Evolutionary conservation across 2,888 invertebrate genomes (phyloP), one percentile per base, ranked within the genome.

Genomic region (Drosophila putrida): DNA sequence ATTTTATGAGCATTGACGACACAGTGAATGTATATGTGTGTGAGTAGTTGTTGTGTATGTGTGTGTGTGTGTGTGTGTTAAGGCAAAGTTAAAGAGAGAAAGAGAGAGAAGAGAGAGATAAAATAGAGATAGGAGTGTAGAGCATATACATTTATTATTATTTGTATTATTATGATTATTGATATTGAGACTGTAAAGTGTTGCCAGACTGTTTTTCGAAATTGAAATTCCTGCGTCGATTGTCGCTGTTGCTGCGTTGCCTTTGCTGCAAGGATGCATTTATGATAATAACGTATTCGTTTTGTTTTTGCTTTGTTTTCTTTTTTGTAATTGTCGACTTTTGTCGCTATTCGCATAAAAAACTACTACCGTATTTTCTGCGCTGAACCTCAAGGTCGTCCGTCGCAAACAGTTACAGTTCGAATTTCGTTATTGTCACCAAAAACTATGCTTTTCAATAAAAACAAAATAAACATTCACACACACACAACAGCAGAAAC

Each of bases 291-390:
- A 31, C 49, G 43, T n/a, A 8, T 43, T 44, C 41, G n/a, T 36
- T n/a, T 9, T 9, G 6, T 13, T 33, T 20, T 20, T 36, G 15
- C 9, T 11, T 10, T 13, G 33, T 20, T 13, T 39, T 47, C 27
- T 13, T 4, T 47, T 46, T 25, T 53, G 31, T 6, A 25, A 15
- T 47, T 33, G 33, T 38, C 15, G 20, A 43, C 27, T 35, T 38
- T 33, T 10, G 25, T 27, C 15, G 25, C 53, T 70, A 61, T 68
- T 55, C 75, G 90, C 90, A 91, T 91, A 91, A 91, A 91, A 91
- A 91, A 91, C 91, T 91, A 91, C 91, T 91, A 91, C 91, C 91
- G 91, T 91, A 91, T 91, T 91, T 78, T 90, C 91, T 91, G 91
- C 91, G 83, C 91, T 91, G 91, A 91, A 91, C 91, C 91, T 91